These are phyloP conservation scores for Odobenus rosmarus DNA, from an alignment of 2,113 vertebrate genomes.

Conservation along the genomic window DNA sequence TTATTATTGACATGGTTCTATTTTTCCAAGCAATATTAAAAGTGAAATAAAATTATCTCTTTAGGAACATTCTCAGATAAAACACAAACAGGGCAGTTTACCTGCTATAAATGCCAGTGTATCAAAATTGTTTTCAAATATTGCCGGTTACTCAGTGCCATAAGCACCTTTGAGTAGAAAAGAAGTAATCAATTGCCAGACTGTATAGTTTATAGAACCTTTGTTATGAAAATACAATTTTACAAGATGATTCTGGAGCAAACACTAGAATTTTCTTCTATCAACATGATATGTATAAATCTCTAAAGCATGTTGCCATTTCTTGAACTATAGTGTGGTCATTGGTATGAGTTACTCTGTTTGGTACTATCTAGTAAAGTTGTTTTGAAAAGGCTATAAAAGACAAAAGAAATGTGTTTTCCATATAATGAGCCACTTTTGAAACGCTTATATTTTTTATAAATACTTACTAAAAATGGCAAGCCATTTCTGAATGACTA, in stretches of 20 bases:
- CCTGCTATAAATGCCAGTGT: background rate
- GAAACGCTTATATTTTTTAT: background rate
- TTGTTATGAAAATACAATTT: conserved; percentile 15
- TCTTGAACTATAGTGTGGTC: background rate
- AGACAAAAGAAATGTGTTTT: background rate
- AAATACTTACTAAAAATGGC: background rate
- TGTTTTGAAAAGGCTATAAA: background rate
- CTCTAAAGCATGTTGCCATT: background rate
- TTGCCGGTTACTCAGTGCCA: no score
- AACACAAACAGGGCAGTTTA: background rate
- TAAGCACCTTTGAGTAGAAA: background rate
- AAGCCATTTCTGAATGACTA: background rate
- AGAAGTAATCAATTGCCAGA: background rate
- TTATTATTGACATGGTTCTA: background rate
- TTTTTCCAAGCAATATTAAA: background rate
- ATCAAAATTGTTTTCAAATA: background rate
- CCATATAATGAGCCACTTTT: background rate
- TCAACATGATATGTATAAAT: background rate
- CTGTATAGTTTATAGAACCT: background rate
- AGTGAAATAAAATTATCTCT: background rate
- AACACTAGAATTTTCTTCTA: background rate
- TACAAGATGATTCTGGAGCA: background rate
- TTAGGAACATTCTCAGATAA: background rate
- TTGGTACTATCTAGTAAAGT: background rate
- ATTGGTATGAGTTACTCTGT: background rate